phyloP scores from a whole-genome alignment of 2,113 vertebrate species.

The Ictidomys tridecemlineatus region DNA sequence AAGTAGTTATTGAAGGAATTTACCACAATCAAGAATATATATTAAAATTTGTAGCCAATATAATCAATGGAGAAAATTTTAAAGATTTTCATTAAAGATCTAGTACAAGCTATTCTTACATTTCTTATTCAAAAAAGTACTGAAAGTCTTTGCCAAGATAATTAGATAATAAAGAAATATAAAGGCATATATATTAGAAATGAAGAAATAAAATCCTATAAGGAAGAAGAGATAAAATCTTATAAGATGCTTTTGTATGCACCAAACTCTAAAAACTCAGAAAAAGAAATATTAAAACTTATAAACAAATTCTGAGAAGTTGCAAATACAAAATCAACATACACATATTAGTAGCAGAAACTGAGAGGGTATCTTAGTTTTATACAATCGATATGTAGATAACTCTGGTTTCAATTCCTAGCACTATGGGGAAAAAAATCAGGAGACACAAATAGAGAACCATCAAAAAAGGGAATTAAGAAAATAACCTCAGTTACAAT shows the following conservation, averaged over 20 bases:
- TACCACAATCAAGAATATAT: background rate
- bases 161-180: background rate
- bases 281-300: background rate
- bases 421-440: background rate
- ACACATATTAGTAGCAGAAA: background rate
- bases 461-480: background rate
- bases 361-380: background rate
- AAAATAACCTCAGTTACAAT: background rate
- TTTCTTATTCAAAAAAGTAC: background rate
- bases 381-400: background rate
- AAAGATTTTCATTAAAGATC: background rate
- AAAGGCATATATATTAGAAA: background rate
- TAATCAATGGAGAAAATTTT: background rate
- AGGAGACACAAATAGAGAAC: too few species aligned
- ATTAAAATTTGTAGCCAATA: background rate
- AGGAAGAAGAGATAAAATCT: too few species aligned
- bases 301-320: background rate
- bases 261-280: background rate
- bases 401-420: background rate
- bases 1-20: background rate
- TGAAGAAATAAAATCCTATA: background rate
- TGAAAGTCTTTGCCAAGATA: background rate
- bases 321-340: background rate
- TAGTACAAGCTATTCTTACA: background rate
- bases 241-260: background rate